phyloP scores from a whole-genome alignment of 2,888 invertebrate species.

The Eustalomyia histrio region DNA sequence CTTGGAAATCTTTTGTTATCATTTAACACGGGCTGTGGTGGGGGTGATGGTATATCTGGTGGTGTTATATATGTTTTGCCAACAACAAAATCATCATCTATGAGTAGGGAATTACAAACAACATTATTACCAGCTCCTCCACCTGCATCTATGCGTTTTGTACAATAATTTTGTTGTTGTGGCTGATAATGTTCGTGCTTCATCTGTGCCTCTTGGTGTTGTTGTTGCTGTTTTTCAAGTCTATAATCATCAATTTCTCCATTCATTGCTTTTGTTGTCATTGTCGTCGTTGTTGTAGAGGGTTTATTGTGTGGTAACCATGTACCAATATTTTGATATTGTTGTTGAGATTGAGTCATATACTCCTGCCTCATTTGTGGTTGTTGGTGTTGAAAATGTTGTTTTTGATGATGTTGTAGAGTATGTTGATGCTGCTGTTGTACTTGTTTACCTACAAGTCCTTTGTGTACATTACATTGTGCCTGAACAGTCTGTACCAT shows the following conservation, averaged over 20 bases:
- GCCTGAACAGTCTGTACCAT: constrained; percentile 14
- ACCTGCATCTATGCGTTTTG: constrained; percentile 55
- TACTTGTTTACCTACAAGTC: constrained; percentile 52
- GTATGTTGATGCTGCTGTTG: constrained; percentile 42
- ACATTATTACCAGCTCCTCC: constrained; percentile 5
- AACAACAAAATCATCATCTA: constrained; percentile 39
- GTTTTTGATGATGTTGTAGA: constrained; percentile 11
- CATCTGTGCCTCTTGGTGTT: constrained; percentile 22
- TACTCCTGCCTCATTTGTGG: constrained; percentile 34
- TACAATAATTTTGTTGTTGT: constrained; percentile 49
- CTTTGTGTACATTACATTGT: constrained; percentile 59
- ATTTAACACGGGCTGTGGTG: constrained; percentile 70
- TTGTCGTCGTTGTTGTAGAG: constrained; percentile 26
- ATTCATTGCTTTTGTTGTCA: constrained; percentile 32
- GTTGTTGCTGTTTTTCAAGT: constrained; percentile 47
- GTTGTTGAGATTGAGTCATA: constrained; percentile 51
- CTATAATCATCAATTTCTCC: constrained; percentile 59
- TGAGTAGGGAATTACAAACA: constrained; percentile 38
- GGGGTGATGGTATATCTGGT: constrained; percentile 75
- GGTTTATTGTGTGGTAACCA: constrained; percentile 46
- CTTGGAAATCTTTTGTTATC: constrained; percentile 57
- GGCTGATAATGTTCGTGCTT: constrained; percentile 11
- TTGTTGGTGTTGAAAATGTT: constrained; percentile 35
- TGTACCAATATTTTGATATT: constrained; percentile 59
- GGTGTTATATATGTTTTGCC: constrained; percentile 75